Conservation (phyloP, 1,140 invertebrate genomes). For the Drepana arcuata region DNA sequence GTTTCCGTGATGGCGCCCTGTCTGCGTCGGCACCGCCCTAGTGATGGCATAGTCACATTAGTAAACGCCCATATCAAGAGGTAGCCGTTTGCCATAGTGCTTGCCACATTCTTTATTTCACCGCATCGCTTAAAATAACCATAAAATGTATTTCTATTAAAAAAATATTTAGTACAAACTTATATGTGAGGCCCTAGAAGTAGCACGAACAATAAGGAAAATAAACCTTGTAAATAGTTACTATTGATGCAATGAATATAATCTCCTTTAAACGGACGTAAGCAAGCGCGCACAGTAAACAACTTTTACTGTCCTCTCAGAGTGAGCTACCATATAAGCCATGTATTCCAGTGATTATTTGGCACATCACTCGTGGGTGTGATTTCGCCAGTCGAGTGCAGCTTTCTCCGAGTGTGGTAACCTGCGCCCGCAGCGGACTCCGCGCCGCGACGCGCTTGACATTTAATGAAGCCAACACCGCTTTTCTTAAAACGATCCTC, state of each 20-base stretch:
- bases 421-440: slow-evolving; percentile 6
- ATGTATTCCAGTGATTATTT: slow-evolving; percentile 32
- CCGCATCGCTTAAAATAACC: neutral
- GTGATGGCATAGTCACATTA: too few relatives aligned
- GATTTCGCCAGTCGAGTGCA: slow-evolving; percentile 56
- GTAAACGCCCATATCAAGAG: too few relatives aligned
- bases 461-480: slow-evolving; percentile 36
- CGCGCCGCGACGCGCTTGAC: slow-evolving; percentile 27
- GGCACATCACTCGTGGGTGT: slow-evolving; percentile 57
- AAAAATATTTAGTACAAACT: neutral
- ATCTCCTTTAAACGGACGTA: neutral
- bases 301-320: slow-evolving; percentile 41
- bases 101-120: neutral
- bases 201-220: neutral
- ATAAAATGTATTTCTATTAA: neutral
- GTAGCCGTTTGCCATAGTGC: too few relatives aligned
- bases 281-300: slow-evolving; percentile 25
- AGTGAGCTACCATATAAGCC: slow-evolving; percentile 36
- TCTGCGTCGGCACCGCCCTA: too few relatives aligned
- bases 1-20: too few relatives aligned
- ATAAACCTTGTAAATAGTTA: neutral
- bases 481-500: slow-evolving; percentile 25
- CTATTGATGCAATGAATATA: neutral
- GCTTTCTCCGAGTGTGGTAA: slow-evolving; percentile 58
- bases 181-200: neutral